Evolutionary conservation across 2,113 vertebrate genomes (phyloP).

Genomic region (Pica pica): DNA sequence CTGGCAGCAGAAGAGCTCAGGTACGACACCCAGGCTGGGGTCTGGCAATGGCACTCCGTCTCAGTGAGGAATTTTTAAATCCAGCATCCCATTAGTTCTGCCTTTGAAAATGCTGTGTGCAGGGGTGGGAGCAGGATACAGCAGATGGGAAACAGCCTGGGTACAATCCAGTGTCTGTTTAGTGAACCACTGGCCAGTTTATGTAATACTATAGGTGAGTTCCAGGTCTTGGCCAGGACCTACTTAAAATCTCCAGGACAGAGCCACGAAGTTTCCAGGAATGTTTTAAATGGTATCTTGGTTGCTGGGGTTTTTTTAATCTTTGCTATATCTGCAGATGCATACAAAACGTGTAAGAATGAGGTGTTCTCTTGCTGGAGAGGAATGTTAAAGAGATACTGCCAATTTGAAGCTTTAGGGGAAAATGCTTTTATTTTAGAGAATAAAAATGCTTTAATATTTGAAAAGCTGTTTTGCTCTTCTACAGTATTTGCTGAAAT

Average conservation of each 20-base stretch:
- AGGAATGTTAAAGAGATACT: background rate
- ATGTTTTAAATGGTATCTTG: background rate
- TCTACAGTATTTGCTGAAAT: background rate
- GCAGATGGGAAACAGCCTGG: background rate
- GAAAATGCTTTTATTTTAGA: background rate
- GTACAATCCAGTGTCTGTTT: background rate
- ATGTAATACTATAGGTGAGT: background rate
- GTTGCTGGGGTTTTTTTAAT: background rate
- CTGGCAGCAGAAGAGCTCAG: background rate
- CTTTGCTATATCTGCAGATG: background rate
- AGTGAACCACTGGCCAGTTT: background rate
- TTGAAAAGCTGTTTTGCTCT: background rate
- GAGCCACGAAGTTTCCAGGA: background rate
- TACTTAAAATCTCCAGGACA: background rate
- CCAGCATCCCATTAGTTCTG: background rate
- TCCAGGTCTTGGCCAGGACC: background rate
- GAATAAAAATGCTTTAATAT: background rate
- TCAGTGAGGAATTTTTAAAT: background rate
- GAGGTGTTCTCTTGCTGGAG: background rate
- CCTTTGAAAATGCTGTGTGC: background rate
- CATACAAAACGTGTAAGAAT: background rate
- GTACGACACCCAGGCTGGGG: rapidly evolving
- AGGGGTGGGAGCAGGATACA: background rate
- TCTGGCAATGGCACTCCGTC: background rate
- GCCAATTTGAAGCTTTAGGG: background rate